These are phyloP conservation scores for Ectemnius continuus DNA, from an alignment of 2,888 invertebrate genomes.

Conservation along the genomic window DNA sequence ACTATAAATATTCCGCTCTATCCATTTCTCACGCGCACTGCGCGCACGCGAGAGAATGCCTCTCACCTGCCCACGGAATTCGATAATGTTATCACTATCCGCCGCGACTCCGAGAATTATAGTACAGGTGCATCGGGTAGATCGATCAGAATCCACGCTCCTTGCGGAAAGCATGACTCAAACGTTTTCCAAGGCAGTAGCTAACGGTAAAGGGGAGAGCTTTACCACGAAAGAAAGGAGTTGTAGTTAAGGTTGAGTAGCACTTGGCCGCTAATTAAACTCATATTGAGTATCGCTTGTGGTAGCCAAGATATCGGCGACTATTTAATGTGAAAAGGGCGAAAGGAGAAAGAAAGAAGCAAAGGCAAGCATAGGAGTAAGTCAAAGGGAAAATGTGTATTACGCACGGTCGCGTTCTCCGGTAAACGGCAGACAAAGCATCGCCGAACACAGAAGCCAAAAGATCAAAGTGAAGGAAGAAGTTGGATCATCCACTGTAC, in stretches of 20 bases:
- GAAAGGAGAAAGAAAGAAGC: no score
- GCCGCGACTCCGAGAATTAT: constrained; percentile 28
- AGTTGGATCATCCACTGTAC: not conserved
- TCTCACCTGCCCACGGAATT: constrained; percentile 24
- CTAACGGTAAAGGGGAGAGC: no score
- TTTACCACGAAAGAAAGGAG: no score
- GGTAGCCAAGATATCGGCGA: not conserved
- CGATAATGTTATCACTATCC: constrained; percentile 47
- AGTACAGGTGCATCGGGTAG: no score
- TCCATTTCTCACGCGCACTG: constrained; percentile 45
- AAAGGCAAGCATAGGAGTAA: not conserved
- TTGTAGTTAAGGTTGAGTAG: no score
- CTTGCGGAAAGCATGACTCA: no score
- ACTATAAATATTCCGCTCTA: constrained; percentile 59
- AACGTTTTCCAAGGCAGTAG: no score
- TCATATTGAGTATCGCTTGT: not conserved
- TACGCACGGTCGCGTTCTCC: not conserved
- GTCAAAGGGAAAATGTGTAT: constrained; percentile 7
- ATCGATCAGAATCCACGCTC: no score
- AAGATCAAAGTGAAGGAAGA: not conserved
- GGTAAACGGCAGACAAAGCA: not conserved
- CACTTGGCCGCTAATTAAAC: not conserved
- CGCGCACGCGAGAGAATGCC: constrained; percentile 40
- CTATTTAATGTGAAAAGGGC: not conserved
- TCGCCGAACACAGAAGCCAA: not conserved